Evolutionary conservation across 2,113 vertebrate species (phyloP).

Genomic region (Zosterops lateralis): DNA sequence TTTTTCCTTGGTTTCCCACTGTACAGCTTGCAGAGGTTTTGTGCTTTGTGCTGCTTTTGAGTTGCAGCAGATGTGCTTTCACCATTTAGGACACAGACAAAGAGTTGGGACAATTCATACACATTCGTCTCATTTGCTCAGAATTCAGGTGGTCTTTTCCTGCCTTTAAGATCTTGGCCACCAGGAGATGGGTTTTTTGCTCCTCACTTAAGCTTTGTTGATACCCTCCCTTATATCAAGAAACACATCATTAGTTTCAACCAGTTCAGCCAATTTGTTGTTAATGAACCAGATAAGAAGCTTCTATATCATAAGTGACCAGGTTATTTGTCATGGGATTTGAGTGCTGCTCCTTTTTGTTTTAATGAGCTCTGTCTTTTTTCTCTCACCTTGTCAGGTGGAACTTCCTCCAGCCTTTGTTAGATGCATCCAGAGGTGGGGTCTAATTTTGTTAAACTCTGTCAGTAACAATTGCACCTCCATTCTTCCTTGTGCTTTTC

Average conservation of each 20-base stretch:
- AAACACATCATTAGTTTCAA: not conserved
- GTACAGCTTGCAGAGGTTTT: no score
- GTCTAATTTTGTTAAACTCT: not conserved
- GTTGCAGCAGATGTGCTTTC: not conserved
- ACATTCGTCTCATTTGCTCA: not conserved
- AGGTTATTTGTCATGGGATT: not conserved
- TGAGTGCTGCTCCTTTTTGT: not conserved
- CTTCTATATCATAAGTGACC: not conserved
- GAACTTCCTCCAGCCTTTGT: not conserved
- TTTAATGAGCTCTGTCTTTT: not conserved
- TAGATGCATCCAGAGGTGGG: not conserved
- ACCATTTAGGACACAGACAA: not conserved
- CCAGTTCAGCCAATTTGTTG: not conserved
- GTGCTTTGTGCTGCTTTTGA: not conserved
- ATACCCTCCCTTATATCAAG: not conserved
- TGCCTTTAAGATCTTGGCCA: not conserved
- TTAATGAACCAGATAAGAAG: not conserved
- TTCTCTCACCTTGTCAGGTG: not conserved
- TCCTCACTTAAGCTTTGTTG: rapidly evolving
- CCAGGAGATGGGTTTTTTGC: not conserved
- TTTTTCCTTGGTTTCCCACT: not conserved
- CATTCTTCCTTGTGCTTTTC: not conserved
- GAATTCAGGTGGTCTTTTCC: not conserved
- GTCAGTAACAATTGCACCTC: not conserved
- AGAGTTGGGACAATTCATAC: not conserved